Evolutionary conservation across 2,888 invertebrate genomes (phyloP).

Genomic region (Eupithecia abbreviata): DNA sequence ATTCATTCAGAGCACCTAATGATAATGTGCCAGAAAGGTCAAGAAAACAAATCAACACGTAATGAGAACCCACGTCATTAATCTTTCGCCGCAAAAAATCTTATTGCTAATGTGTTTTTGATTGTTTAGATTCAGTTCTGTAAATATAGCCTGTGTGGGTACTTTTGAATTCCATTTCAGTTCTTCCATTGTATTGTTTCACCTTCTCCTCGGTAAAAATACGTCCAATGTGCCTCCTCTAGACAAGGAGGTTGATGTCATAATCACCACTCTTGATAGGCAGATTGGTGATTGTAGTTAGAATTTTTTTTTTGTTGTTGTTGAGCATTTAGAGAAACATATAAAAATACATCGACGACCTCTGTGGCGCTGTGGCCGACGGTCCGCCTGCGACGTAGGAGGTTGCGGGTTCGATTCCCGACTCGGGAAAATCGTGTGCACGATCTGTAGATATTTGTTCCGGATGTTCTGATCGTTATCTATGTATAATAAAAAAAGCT

Average conservation of each 20-base stretch:
- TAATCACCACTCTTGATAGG: not conserved
- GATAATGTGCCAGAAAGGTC: slow-evolving; percentile 31
- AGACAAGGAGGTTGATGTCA: not conserved
- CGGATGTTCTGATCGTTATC: no score
- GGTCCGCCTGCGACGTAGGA: no score
- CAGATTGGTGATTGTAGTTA: not conserved
- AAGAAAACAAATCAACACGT: slow-evolving; percentile 41
- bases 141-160: slow-evolving; percentile 18
- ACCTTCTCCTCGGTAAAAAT: not conserved
- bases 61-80: slow-evolving; percentile 38
- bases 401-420: no score
- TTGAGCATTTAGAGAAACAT: no score
- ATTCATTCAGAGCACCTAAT: slow-evolving; percentile 18
- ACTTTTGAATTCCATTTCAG: not conserved
- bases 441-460: no score
- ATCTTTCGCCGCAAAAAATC: slow-evolving; percentile 40
- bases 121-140: slow-evolving; percentile 36
- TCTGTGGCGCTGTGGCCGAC: no score
- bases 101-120: slow-evolving; percentile 45
- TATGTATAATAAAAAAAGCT: no score
- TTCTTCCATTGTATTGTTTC: slow-evolving; percentile 5
- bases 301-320: not conserved
- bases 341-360: no score
- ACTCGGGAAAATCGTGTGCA: no score
- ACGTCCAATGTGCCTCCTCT: not conserved